These are phyloP conservation scores for Candoia aspera DNA, from an alignment of 2,113 vertebrate species.

Conservation along the genomic window DNA sequence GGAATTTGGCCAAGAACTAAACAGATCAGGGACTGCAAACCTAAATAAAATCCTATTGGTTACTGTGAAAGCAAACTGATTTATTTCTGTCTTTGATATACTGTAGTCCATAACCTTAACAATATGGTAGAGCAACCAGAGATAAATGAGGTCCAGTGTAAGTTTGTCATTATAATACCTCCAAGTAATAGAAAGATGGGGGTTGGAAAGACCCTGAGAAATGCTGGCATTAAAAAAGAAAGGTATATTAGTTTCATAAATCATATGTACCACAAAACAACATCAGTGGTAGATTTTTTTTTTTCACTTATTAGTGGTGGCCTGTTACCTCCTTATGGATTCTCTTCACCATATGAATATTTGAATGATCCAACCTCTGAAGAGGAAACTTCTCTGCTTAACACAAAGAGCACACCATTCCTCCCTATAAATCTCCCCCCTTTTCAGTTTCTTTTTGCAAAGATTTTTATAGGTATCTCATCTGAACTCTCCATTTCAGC, in stretches of 20 bases:
- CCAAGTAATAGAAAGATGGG: neutral
- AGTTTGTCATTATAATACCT: slow-evolving; percentile 21
- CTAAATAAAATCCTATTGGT: slow-evolving; percentile 7
- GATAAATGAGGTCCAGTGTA: neutral
- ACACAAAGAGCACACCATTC: neutral
- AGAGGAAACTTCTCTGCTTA: slow-evolving; percentile 25
- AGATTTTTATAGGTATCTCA: slow-evolving; percentile 20
- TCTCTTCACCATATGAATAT: neutral
- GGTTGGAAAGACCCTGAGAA: neutral
- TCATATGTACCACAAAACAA: slow-evolving; percentile 16
- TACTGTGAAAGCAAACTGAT: neutral
- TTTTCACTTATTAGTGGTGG: slow-evolving; percentile 29
- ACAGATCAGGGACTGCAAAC: neutral
- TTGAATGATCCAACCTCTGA: neutral
- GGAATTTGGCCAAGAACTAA: neutral
- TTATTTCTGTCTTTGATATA: neutral
- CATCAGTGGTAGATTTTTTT: neutral
- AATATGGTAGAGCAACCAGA: slow-evolving; percentile 11
- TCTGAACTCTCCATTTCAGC: slow-evolving; percentile 32
- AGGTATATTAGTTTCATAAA: slow-evolving; percentile 35
- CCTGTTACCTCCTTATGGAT: neutral
- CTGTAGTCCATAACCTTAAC: neutral
- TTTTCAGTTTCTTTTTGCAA: neutral
- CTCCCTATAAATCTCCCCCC: neutral
- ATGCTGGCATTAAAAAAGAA: slow-evolving; percentile 14